A percentile compares a stretch with the other conserved stretches of the same genome.
These are phyloP conservation scores for Vireo altiloquus DNA, from an alignment of 2,113 vertebrate genomes.

Conservation along the genomic window DNA sequence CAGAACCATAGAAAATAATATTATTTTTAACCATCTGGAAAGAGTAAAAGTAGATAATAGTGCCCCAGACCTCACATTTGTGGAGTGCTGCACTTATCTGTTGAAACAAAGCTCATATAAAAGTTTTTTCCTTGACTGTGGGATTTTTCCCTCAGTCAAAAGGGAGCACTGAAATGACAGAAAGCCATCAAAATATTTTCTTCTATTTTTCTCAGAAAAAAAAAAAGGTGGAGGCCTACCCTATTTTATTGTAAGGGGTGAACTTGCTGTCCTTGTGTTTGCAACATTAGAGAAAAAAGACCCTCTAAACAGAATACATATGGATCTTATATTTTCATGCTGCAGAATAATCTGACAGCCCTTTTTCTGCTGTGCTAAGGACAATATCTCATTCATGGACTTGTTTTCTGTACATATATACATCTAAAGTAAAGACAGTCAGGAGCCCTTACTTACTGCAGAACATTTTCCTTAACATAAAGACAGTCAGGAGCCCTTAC, in stretches of 20 bases:
- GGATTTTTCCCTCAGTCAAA: background rate
- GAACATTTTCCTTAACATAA: background rate
- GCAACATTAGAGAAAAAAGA: background rate
- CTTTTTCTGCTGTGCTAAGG: background rate
- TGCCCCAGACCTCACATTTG: background rate
- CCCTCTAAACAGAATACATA: background rate
- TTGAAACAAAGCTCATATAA: background rate
- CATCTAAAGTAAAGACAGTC: background rate
- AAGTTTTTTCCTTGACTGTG: background rate
- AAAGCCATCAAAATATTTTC: background rate
- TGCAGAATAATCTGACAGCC: background rate
- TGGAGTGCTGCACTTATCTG: background rate
- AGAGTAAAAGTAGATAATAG: background rate
- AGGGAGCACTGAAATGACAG: background rate
- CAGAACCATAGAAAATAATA: background rate
- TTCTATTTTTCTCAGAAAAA: background rate
- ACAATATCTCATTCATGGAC: background rate
- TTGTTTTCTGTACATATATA: background rate
- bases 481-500: background rate
- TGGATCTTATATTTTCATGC: background rate
- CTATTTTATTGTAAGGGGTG: background rate
- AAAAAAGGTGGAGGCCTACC: rapidly evolving
- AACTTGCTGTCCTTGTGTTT: background rate
- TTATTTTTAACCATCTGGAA: background rate
- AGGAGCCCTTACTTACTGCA: background rate